Conservation (phyloP, 2,888 invertebrate species). For the Drosophila engyochracea region DNA sequence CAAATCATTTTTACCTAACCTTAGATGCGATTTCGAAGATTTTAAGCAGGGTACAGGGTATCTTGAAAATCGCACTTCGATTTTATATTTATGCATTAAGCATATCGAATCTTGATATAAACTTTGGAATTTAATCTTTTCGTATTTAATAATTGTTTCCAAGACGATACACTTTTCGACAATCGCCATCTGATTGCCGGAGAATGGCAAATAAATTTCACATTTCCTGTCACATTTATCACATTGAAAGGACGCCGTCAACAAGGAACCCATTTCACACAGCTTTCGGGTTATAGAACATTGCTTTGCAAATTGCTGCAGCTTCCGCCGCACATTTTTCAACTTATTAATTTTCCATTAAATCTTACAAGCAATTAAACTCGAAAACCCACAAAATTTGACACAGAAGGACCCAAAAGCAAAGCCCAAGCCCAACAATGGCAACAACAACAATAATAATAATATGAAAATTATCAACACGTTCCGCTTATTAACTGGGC, state of each 20-base stretch:
- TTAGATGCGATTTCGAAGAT: too few species aligned
- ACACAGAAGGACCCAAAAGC: slow-evolving; percentile 20
- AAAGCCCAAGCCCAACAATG: slow-evolving; percentile 15
- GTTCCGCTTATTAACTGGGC: slow-evolving; percentile 73
- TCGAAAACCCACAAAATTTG: slow-evolving; percentile 34
- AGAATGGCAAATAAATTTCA: slow-evolving; percentile 49
- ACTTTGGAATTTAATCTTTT: neutral
- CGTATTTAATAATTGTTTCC: slow-evolving; percentile 21
- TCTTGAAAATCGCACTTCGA: neutral
- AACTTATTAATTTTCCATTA: slow-evolving; percentile 73
- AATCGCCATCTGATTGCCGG: slow-evolving; percentile 19
- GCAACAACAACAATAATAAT: slow-evolving; percentile 20
- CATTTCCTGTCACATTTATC: slow-evolving; percentile 53
- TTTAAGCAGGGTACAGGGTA: neutral
- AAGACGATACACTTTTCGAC: slow-evolving; percentile 7
- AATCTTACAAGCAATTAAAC: slow-evolving; percentile 69
- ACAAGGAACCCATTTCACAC: slow-evolving; percentile 39
- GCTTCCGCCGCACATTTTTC: slow-evolving; percentile 64
- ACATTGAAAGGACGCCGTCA: slow-evolving; percentile 19
- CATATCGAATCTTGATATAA: neutral
- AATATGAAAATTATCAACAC: slow-evolving; percentile 69
- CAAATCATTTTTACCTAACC: neutral
- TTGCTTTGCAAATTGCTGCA: slow-evolving; percentile 46
- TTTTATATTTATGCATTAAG: neutral
- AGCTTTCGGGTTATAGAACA: slow-evolving; percentile 29